Percentiles rank a stretch among this genome's conserved stretches.
Conservation (phyloP, 2,888 invertebrate genomes). For the Tiliacea citrago region DNA sequence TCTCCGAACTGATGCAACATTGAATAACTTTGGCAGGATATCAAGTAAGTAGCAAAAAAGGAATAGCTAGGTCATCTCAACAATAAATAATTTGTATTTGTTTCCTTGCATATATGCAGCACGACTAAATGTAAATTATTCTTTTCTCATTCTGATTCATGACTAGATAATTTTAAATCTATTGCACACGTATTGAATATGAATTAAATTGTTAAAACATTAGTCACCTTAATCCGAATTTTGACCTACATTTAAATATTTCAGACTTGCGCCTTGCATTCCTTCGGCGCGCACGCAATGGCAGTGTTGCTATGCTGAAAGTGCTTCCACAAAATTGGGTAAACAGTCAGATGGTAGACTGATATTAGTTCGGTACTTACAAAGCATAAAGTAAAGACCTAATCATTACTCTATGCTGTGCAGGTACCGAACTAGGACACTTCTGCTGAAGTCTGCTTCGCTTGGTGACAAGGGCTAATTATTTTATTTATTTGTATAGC, state of each 20-base stretch:
- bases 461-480: neutral
- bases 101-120: neutral
- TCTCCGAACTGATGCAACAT: neutral
- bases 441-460: too few species aligned
- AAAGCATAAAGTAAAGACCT: neutral
- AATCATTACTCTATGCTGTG: too few species aligned
- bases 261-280: conserved; percentile 56
- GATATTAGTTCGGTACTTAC: neutral
- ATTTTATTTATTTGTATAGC: neutral
- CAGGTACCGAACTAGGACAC: too few species aligned
- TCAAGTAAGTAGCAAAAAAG: neutral
- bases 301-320: conserved; percentile 36
- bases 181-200: conserved; percentile 44
- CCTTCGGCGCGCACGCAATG: conserved; percentile 47
- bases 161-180: conserved; percentile 23
- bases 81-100: neutral
- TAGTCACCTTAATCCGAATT: conserved; percentile 65
- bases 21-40: neutral
- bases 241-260: conserved; percentile 68
- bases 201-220: conserved; percentile 56
- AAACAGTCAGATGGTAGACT: neutral
- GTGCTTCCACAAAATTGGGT: neutral
- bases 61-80: neutral
- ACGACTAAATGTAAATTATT: neutral
- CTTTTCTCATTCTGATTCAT: conserved; percentile 12